These are phyloP conservation scores for Bemisia tabaci DNA, from an alignment of 1,140 invertebrate species.

Conservation along the genomic window DNA sequence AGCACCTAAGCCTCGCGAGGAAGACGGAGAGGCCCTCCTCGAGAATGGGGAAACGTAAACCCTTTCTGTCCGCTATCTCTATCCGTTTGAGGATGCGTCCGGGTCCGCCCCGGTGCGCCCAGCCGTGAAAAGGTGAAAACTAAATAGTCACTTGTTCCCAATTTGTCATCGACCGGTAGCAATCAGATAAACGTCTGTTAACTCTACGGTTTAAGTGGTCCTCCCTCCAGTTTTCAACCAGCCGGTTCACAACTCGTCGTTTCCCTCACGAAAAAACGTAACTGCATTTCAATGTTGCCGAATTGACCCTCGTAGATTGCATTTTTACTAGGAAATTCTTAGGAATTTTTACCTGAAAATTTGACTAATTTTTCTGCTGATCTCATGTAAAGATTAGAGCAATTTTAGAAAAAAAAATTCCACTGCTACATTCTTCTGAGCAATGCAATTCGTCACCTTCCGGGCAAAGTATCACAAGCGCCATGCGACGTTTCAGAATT, in stretches of 20 bases:
- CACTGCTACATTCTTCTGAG: no score
- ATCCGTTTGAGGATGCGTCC: neutral
- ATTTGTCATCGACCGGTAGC: neutral
- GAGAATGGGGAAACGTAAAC: neutral
- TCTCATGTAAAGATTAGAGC: no score
- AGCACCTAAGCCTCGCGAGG: no score
- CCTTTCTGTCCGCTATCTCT: neutral
- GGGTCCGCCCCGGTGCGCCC: neutral
- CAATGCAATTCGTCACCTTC: no score
- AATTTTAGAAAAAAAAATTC: no score
- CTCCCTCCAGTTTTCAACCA: neutral
- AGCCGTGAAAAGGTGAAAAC: neutral
- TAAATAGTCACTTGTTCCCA: neutral
- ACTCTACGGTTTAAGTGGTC: neutral
- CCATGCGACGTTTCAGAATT: no score
- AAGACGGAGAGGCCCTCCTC: neutral
- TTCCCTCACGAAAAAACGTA: neutral
- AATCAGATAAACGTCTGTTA: neutral
- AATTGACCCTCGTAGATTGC: neutral
- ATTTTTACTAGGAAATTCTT: neutral
- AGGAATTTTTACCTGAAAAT: no score
- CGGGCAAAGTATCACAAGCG: no score
- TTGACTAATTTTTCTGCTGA: no score
- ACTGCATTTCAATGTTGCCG: neutral
- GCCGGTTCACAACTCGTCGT: neutral